Evolutionary conservation across 2,113 vertebrate genomes (phyloP).

Genomic region (Machaerirhynchus nigripectus): DNA sequence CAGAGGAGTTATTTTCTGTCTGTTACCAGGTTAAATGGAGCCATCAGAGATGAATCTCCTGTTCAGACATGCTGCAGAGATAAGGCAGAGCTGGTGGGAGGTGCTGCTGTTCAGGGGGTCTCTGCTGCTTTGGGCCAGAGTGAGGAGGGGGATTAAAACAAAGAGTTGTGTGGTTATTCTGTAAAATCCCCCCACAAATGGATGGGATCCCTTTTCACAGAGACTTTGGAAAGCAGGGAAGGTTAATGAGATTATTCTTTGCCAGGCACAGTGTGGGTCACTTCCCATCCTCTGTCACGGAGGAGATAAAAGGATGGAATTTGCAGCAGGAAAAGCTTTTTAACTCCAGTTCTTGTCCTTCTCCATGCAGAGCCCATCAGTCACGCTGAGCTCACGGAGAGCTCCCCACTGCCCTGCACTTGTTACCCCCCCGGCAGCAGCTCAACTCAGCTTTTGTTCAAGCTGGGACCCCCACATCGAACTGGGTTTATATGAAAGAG

Average conservation of each 20-base stretch:
- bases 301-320: not conserved
- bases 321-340: not conserved
- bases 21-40: not conserved
- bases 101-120: not conserved
- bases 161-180: not conserved
- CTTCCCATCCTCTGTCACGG: not conserved
- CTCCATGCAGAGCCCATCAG: not conserved
- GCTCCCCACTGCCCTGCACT: not conserved
- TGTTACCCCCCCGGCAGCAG: too few species aligned
- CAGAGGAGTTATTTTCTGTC: constrained; percentile 22
- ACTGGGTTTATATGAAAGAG: not conserved
- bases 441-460: not conserved
- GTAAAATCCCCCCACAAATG: not conserved
- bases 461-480: not conserved
- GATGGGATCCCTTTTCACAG: not conserved
- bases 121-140: not conserved
- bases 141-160: not conserved
- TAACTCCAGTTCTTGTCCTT: not conserved
- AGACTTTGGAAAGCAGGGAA: not conserved
- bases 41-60: not conserved
- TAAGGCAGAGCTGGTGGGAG: not conserved
- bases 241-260: not conserved
- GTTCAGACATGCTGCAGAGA: not conserved
- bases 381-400: not conserved
- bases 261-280: not conserved